These are phyloP conservation scores for Toxotes jaculatrix DNA, from an alignment of 2,113 vertebrate species.

Conservation along the genomic window DNA sequence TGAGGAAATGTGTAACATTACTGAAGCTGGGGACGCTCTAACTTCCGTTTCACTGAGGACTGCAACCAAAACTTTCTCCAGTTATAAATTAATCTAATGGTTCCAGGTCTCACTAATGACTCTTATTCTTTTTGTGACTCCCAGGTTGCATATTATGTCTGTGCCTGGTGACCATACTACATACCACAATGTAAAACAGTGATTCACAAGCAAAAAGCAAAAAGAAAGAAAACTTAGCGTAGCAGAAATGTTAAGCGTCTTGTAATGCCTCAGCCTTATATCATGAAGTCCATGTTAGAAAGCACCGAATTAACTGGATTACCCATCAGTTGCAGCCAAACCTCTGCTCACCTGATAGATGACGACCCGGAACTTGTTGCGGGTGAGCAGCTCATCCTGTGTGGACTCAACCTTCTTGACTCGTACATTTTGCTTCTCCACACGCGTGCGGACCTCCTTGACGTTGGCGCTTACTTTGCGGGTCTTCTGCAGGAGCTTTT, in stretches of 20 bases:
- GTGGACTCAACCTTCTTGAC: constrained; percentile 93
- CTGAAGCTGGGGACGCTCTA: not conserved
- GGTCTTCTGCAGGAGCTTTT: constrained; percentile 96
- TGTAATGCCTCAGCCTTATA: too few species aligned
- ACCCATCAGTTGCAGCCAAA: not conserved
- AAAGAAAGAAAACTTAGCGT: too few species aligned
- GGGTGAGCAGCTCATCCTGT: constrained; percentile 95
- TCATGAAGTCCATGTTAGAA: too few species aligned
- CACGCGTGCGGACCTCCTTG: constrained; percentile 92
- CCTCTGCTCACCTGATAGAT: constrained; percentile 92
- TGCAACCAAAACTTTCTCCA: not conserved
- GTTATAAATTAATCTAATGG: not conserved
- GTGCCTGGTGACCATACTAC: too few species aligned
- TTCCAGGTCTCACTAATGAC: too few species aligned
- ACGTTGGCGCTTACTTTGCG: constrained; percentile 93
- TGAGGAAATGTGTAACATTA: not conserved
- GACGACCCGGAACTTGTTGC: constrained; percentile 97
- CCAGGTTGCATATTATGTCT: not conserved
- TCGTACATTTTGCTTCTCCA: constrained; percentile 90
- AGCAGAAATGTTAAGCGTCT: too few species aligned
- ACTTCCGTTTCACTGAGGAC: not conserved
- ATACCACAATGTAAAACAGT: not conserved
- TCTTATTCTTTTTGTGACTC: too few species aligned
- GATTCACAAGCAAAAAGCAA: too few species aligned
- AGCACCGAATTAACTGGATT: too few species aligned